Percentiles rank a stretch among this genome's conserved stretches.
These are phyloP conservation scores for Symphodus melops DNA, from an alignment of 2,113 vertebrate species.

Conservation along the genomic window DNA sequence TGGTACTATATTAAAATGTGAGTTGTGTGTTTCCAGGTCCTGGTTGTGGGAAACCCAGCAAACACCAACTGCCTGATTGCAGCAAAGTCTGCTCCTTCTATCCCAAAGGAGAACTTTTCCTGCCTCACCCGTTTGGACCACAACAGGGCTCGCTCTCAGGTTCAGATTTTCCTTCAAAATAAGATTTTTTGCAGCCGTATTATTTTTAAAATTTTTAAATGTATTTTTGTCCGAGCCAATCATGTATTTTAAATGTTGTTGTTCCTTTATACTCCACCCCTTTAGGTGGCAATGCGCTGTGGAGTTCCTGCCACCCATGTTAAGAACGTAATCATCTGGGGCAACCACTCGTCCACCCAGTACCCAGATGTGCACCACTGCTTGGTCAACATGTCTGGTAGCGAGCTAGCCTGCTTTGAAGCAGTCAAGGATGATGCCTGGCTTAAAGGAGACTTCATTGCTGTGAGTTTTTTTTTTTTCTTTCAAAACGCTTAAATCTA, in stretches of 20 bases:
- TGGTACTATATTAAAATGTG: neutral
- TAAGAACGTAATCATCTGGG: constrained; percentile 98
- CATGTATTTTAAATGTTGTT: fast-evolving
- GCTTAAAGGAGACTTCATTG: constrained; percentile 96
- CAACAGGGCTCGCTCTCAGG: constrained; percentile 96
- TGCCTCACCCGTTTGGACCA: constrained; percentile 98
- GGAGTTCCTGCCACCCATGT: constrained; percentile 89
- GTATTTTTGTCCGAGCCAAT: neutral
- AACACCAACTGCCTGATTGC: constrained; percentile 98
- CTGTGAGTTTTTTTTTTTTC: constrained; percentile 88
- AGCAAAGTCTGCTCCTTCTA: constrained; percentile 94
- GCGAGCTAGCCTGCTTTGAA: constrained; percentile 89
- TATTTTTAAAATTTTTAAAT: too few species aligned
- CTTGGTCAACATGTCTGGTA: constrained; percentile 88
- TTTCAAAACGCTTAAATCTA: too few species aligned
- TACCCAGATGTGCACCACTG: constrained; percentile 97
- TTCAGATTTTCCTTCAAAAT: neutral
- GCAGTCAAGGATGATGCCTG: constrained; percentile 94
- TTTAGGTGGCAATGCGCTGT: constrained; percentile 92
- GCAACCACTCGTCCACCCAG: constrained; percentile 98
- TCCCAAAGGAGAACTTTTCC: constrained; percentile 98
- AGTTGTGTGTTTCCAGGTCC: constrained; percentile 84
- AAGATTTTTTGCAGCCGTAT: neutral
- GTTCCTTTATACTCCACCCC: neutral
- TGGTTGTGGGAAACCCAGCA: constrained; percentile 98